These are phyloP conservation scores for Brachymystax lenok DNA, from an alignment of 2,797 vertebrate genomes.

Conservation along the genomic window DNA sequence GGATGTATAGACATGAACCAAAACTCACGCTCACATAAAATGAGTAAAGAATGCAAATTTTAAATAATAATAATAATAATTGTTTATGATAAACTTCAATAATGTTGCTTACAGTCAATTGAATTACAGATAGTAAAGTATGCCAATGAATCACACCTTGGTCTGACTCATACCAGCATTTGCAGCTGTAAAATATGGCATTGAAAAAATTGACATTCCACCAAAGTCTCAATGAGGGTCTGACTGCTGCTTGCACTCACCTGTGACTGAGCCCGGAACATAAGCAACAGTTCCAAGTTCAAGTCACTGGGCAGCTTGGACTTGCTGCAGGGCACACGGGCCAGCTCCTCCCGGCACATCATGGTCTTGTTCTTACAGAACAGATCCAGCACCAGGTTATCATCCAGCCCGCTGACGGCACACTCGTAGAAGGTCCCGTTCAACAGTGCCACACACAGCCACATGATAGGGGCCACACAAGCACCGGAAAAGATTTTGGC, in stretches of 20 bases:
- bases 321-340: conserved; percentile 80
- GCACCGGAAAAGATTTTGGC: conserved; percentile 77
- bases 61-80: not conserved
- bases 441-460: conserved; percentile 91
- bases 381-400: conserved; percentile 69
- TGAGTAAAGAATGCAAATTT: not conserved
- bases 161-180: not conserved
- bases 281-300: conserved; percentile 80
- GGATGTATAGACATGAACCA: not conserved
- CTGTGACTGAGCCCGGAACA: conserved; percentile 92
- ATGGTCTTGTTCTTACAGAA: conserved; percentile 82
- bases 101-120: no score
- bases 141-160: not conserved
- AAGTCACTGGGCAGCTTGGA: conserved; percentile 74
- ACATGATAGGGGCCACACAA: conserved; percentile 87
- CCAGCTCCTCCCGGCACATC: conserved; percentile 78
- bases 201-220: not conserved
- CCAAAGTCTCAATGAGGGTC: not conserved
- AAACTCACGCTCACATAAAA: not conserved
- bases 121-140: no score
- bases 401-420: conserved; percentile 85
- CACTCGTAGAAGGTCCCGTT: conserved; percentile 93
- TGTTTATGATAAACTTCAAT: no score
- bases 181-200: not conserved
- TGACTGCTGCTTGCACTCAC: conserved; percentile 65